Conservation (phyloP, 2,113 vertebrate genomes). For the Butorides virescens region DNA sequence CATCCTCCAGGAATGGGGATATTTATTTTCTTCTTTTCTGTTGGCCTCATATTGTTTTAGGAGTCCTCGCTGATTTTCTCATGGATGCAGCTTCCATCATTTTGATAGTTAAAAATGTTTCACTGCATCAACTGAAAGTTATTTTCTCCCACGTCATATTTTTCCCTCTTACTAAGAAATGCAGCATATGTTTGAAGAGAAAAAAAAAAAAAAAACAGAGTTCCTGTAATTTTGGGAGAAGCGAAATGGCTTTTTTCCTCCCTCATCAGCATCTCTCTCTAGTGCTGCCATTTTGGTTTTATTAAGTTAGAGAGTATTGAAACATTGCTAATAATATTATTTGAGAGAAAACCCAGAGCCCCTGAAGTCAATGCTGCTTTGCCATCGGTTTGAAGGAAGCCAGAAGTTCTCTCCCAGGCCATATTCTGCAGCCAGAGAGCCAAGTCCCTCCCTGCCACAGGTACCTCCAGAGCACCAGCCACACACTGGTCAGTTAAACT, state of each 20-base stretch:
- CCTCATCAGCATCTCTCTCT: background rate
- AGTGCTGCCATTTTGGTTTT: constrained; percentile 15
- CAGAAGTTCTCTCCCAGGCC: background rate
- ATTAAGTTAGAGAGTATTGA: background rate
- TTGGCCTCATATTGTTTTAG: constrained; percentile 61
- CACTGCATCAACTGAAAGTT: constrained; percentile 46
- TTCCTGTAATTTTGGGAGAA: background rate
- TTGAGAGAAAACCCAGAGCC: constrained; percentile 33
- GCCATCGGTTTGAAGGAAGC: background rate
- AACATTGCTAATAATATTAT: constrained; percentile 20
- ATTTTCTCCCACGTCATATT: constrained; percentile 56
- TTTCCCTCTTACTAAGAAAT: constrained; percentile 43
- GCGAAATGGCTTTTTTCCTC: background rate
- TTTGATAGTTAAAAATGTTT: constrained; percentile 59
- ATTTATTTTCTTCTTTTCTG: background rate
- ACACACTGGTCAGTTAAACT: background rate
- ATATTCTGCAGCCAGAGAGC: background rate
- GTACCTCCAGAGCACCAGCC: background rate
- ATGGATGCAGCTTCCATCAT: constrained; percentile 25
- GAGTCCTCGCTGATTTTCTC: constrained; percentile 59
- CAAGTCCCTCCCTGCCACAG: background rate
- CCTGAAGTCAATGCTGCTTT: background rate
- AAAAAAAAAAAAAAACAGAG: constrained; percentile 5
- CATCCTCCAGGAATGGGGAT: constrained; percentile 64
- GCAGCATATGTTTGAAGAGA: background rate